phyloP scores from a whole-genome alignment of 1,140 invertebrate genomes.

The Teleogryllus occipitalis region DNA sequence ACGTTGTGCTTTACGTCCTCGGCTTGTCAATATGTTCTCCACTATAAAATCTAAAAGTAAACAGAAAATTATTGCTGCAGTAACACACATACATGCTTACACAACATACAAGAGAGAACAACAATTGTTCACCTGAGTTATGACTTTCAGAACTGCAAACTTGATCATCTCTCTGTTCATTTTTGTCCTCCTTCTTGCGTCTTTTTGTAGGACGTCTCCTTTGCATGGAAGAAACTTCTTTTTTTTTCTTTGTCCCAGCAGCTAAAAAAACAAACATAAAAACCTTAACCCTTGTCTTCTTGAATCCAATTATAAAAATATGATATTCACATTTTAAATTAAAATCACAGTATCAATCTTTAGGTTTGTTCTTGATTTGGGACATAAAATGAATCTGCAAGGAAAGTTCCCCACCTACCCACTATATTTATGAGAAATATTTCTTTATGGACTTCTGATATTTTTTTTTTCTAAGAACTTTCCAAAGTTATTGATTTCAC shows the following conservation, averaged over 20 bases:
- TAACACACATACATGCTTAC: background rate
- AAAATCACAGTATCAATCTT: too few relatives aligned
- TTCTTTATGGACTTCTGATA: too few relatives aligned
- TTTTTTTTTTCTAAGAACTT: too few relatives aligned
- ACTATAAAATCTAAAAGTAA: background rate
- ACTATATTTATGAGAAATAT: too few relatives aligned
- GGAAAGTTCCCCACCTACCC: too few relatives aligned
- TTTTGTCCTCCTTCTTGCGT: background rate
- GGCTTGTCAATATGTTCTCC: background rate
- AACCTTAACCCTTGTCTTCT: too few relatives aligned
- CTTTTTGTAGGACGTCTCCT: background rate
- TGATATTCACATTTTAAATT: too few relatives aligned
- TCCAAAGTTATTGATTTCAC: too few relatives aligned
- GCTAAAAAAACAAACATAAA: background rate
- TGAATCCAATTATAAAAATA: too few relatives aligned
- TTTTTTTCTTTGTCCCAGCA: background rate
- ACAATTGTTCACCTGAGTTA: background rate
- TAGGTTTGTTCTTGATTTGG: too few relatives aligned
- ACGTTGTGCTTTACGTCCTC: background rate
- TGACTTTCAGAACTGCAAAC: background rate
- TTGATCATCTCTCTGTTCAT: background rate
- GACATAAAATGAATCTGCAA: too few relatives aligned
- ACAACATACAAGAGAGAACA: background rate
- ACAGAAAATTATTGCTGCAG: background rate
- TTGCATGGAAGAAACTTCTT: background rate